These are phyloP conservation scores for Chaunax sp. DNA, from an alignment of 2,797 vertebrate species.

Conservation along the genomic window DNA sequence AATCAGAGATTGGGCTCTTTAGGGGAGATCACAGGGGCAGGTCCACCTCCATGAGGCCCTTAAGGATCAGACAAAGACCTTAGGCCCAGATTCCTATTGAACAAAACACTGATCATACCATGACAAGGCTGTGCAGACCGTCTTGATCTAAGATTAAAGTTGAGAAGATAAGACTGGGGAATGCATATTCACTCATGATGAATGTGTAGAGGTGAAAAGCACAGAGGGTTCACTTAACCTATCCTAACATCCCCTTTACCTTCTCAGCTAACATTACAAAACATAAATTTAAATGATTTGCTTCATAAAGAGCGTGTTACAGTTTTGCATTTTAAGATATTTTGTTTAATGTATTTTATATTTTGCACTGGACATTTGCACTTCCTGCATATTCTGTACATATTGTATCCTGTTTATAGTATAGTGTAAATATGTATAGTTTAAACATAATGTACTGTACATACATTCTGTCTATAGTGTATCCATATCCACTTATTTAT, in stretches of 20 bases:
- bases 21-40: not conserved
- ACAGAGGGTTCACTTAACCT: too few relatives aligned
- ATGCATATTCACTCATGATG: not conserved
- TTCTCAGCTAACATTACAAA: not conserved
- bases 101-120: not conserved
- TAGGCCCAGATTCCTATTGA: not conserved
- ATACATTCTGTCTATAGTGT: too few relatives aligned
- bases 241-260: not conserved
- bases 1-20: slow-evolving; percentile 7
- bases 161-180: not conserved
- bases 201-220: not conserved
- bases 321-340: not conserved
- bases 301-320: too few relatives aligned
- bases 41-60: slow-evolving; percentile 16
- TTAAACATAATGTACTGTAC: too few relatives aligned
- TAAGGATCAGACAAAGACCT: not conserved
- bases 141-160: not conserved
- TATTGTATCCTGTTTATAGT: too few relatives aligned
- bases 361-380: not conserved
- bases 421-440: too few relatives aligned
- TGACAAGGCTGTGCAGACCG: not conserved
- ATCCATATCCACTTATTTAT: too few relatives aligned
- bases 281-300: too few relatives aligned
- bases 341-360: too few relatives aligned
- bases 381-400: too few relatives aligned